Evolutionary conservation across 2,113 vertebrate species (phyloP).

Genomic region (Seriola dumerili): DNA sequence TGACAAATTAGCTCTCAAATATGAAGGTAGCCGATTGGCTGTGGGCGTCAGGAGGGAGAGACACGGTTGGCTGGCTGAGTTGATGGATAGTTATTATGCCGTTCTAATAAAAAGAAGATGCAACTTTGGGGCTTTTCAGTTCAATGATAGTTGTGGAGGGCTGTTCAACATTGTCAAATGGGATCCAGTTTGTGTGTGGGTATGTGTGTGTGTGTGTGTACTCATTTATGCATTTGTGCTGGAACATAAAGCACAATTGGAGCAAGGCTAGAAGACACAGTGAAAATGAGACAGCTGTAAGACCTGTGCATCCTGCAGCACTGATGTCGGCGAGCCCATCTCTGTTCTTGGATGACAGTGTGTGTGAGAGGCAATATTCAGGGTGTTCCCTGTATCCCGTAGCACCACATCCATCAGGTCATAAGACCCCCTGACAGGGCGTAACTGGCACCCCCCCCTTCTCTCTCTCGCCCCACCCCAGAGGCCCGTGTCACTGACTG

Average conservation of each 20-base stretch:
- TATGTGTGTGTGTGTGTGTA: conserved; percentile 2
- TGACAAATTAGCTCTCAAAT: conserved; percentile 78
- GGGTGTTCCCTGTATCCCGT: conserved; percentile 58
- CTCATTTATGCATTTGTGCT: conserved; percentile 13
- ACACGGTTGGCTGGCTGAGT: conserved; percentile 66
- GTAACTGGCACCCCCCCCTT: conserved; percentile 57
- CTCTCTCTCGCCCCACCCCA: conserved; percentile 50
- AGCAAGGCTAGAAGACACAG: neutral
- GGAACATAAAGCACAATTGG: neutral
- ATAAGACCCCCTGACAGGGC: conserved; percentile 72
- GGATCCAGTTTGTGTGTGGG: conserved; percentile 16
- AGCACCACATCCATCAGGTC: conserved; percentile 77
- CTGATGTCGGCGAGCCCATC: conserved; percentile 12
- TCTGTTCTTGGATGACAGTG: conserved; percentile 34
- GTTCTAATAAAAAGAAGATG: conserved; percentile 75
- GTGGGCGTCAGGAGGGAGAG: conserved; percentile 59
- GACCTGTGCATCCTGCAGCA: conserved; percentile 6
- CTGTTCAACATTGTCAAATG: conserved; percentile 4
- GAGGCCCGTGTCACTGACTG: conserved; percentile 63
- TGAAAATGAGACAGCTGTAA: conserved; percentile 4
- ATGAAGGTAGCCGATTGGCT: conserved; percentile 66
- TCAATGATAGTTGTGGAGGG: conserved; percentile 45
- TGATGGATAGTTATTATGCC: conserved; percentile 80
- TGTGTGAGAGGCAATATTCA: conserved; percentile 51
- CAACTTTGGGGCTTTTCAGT: conserved; percentile 70